Evolutionary conservation across 2,797 vertebrate genomes (phyloP).

Genomic region (Channa striata): DNA sequence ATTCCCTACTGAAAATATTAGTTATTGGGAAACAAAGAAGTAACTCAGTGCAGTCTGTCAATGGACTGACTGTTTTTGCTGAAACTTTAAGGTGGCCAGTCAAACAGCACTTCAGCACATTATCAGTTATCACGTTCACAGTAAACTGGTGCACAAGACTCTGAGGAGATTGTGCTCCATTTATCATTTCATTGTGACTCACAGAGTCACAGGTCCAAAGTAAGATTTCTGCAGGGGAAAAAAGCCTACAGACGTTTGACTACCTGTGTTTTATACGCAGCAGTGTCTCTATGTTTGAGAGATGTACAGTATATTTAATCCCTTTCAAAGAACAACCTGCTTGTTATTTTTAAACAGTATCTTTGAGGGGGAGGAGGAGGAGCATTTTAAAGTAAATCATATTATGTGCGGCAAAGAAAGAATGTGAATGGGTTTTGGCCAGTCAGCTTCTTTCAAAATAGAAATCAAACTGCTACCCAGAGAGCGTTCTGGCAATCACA

Average conservation of each 20-base stretch:
- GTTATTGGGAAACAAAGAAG: too few relatives aligned
- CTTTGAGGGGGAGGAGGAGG: constrained; percentile 14
- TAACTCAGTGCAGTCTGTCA: constrained; percentile 11
- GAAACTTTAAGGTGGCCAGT: constrained; percentile 36
- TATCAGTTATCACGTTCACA: constrained; percentile 69
- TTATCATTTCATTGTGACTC: constrained; percentile 34
- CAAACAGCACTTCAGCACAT: constrained; percentile 45
- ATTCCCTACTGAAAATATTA: too few relatives aligned
- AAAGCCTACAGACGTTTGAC: constrained; percentile 4
- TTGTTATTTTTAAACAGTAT: constrained; percentile 19
- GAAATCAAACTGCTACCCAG: constrained; percentile 26
- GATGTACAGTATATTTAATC: constrained; percentile 5
- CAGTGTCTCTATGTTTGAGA: constrained; percentile 26
- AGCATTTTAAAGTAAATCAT: constrained; percentile 30
- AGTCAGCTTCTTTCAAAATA: constrained; percentile 43
- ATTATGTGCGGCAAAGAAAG: constrained; percentile 36
- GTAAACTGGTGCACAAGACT: constrained; percentile 22
- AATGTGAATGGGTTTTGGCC: constrained; percentile 29
- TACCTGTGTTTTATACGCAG: constrained; percentile 31
- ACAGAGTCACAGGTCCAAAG: not conserved
- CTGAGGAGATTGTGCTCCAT: constrained; percentile 18
- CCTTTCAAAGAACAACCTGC: constrained; percentile 8
- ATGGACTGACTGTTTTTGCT: constrained; percentile 39
- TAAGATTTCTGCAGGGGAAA: constrained; percentile 10
- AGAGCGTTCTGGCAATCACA: constrained; percentile 13